Evolutionary conservation across 2,888 invertebrate species (phyloP), one percentile per base, ranked within the genome.

Genomic region (Parnassius smintheus): DNA sequence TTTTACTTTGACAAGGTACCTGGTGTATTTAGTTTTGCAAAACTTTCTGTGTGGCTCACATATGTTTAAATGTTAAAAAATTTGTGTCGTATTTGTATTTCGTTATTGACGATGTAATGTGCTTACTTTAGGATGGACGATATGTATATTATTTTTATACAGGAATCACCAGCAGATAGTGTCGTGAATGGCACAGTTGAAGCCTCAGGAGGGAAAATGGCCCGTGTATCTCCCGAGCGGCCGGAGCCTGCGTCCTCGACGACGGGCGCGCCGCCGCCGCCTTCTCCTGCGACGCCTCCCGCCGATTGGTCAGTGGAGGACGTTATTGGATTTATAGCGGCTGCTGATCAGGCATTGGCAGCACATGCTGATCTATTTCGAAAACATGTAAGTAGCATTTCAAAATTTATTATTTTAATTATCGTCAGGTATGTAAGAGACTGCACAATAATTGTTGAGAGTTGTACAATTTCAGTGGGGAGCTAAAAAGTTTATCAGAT

Each of bases 241-340:
- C 80, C 86, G 57, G 95, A 95, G 86, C 94, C 95, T 35, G 95
- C 95, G 2, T 94, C 95, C 2, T 95, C 95, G 0, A 95, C 95
- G 0, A 95, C 95, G 25, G 91, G 92, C 64, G 80, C 78, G 53
- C 89, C 69, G 81, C 86, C 82, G 72, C 93, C 85, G 62, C 88
- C 89, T 25, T 77, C 92, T 64, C 83, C 91, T 50, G 77, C 85
- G 65, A 62, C 92, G 46, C 93, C 93, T 61, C 96, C 97, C 35
- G 93, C 94, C 25, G 97, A 97, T 77, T 99, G 98, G 99, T 95
- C 96, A 13, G 97, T 98, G 35, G 98, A 98, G 78, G 98, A 98
- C 81, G 98, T 98, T 64, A 98, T 98, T 75, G 95, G 96, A 68
- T 96, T 97, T 85, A 98, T 99, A 68, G 96, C 96, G 63, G 94